These are phyloP conservation scores for Lipophrys pholis DNA, from an alignment of 2,113 vertebrate species.

Conservation along the genomic window DNA sequence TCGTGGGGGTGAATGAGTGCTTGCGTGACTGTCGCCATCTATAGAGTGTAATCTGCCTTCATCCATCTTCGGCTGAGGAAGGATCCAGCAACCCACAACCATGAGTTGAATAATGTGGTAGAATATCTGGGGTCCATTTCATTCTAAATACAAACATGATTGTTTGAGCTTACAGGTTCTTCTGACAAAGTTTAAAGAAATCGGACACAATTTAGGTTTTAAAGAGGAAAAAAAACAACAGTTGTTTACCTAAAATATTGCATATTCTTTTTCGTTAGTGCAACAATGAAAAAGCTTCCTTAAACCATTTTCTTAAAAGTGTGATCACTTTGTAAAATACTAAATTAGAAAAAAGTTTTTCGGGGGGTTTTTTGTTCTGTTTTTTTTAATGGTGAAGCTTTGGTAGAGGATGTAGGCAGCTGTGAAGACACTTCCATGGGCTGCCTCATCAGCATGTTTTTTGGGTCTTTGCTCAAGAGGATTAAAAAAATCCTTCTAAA, in stretches of 20 bases:
- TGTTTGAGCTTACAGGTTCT: too few relatives aligned
- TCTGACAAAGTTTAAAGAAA: too few relatives aligned
- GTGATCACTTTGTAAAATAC: neutral
- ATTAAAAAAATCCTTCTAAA: conserved; percentile 77
- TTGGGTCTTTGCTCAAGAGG: conserved; percentile 72
- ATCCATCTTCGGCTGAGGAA: too few relatives aligned
- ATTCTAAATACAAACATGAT: too few relatives aligned
- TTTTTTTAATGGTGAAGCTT: conserved; percentile 19
- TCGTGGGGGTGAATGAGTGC: too few relatives aligned
- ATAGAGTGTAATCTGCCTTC: too few relatives aligned
- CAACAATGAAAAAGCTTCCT: neutral
- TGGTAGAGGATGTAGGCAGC: conserved; percentile 18
- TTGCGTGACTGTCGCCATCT: too few relatives aligned
- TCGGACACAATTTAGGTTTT: neutral
- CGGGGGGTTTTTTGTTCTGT: too few relatives aligned
- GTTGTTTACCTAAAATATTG: neutral
- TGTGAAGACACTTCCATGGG: conserved; percentile 52
- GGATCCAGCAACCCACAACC: too few relatives aligned
- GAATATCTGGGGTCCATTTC: too few relatives aligned
- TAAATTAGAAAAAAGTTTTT: neutral
- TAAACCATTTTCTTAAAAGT: neutral
- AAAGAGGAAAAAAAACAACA: neutral
- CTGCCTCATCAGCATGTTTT: conserved; percentile 61
- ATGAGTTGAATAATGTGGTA: too few relatives aligned
- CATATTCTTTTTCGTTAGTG: neutral